A percentile compares a stretch with the other conserved stretches of the same genome.
These are phyloP conservation scores for Solenodon paradoxus DNA, from an alignment of 2,113 vertebrate genomes.

Conservation along the genomic window DNA sequence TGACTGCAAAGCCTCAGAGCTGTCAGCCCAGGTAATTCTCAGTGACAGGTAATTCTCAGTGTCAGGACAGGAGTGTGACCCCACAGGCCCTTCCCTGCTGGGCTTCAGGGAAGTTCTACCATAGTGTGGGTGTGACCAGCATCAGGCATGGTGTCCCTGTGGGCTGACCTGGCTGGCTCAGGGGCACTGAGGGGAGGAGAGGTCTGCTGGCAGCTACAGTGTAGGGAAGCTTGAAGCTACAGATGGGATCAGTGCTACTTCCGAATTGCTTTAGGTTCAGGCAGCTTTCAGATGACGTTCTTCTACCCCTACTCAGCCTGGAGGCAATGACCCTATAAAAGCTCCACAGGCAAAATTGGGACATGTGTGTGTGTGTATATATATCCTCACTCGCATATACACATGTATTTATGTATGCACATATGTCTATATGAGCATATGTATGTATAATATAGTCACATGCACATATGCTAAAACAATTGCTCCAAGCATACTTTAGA, in stretches of 20 bases:
- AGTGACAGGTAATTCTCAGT: too few species aligned
- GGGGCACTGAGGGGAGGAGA: not conserved
- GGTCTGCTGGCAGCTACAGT: not conserved
- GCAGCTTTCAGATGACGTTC: not conserved
- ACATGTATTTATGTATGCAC: too few species aligned
- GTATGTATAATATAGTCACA: not conserved
- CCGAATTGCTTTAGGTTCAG: not conserved
- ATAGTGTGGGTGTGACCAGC: not conserved
- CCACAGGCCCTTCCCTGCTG: not conserved
- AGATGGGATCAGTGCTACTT: not conserved
- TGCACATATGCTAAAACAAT: not conserved
- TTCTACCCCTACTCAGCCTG: not conserved
- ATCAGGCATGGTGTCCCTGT: not conserved
- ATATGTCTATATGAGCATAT: not conserved
- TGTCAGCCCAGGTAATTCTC: not conserved
- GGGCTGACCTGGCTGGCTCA: not conserved
- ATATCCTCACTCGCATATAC: too few species aligned
- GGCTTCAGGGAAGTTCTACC: not conserved
- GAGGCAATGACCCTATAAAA: not conserved
- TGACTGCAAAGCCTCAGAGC: not conserved
- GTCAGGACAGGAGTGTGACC: slow-evolving; percentile 45
- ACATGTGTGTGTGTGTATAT: not conserved
- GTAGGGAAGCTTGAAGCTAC: fast-evolving
- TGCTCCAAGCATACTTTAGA: not conserved
- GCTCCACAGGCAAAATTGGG: not conserved